These are phyloP conservation scores for Cheilosia variabilis DNA, from an alignment of 2,888 invertebrate genomes.

Conservation along the genomic window DNA sequence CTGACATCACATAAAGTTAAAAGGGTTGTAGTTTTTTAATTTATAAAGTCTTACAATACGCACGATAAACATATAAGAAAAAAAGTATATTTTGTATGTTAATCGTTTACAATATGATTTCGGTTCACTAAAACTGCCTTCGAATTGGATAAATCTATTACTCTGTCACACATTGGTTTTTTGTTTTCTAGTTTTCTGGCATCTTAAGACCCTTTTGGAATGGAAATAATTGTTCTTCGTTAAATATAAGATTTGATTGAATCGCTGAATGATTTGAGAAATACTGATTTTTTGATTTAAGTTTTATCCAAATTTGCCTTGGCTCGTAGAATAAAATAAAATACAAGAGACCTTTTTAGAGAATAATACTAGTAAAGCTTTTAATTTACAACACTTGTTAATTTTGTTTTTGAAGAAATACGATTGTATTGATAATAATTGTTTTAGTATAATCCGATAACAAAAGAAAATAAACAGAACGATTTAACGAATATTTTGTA, in stretches of 20 bases:
- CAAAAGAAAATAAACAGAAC: slow-evolving; percentile 18
- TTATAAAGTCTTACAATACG: slow-evolving; percentile 1
- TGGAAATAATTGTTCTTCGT: slow-evolving; percentile 18
- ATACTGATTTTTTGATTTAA: slow-evolving; percentile 44
- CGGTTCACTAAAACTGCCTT: neutral
- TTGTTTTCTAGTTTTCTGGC: neutral
- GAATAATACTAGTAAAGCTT: slow-evolving; percentile 70
- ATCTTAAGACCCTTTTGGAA: slow-evolving; percentile 10
- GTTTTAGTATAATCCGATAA: slow-evolving; percentile 25
- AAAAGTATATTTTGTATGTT: neutral
- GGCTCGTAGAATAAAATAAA: slow-evolving; percentile 22
- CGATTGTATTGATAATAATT: slow-evolving; percentile 49
- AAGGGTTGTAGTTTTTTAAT: neutral
- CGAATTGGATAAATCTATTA: neutral
- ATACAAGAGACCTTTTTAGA: slow-evolving; percentile 28
- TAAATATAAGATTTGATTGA: slow-evolving; percentile 12
- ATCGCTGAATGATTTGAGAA: slow-evolving; percentile 41
- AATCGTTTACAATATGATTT: neutral
- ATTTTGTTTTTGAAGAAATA: slow-evolving; percentile 42
- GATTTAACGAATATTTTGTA: slow-evolving; percentile 43
- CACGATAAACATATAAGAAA: neutral
- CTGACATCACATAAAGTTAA: slow-evolving; percentile 38
- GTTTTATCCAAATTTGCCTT: slow-evolving; percentile 13
- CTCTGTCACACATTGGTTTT: too few relatives aligned
- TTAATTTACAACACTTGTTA: slow-evolving; percentile 71